Conservation (phyloP, 2,888 invertebrate genomes). For the Seira musarum region DNA sequence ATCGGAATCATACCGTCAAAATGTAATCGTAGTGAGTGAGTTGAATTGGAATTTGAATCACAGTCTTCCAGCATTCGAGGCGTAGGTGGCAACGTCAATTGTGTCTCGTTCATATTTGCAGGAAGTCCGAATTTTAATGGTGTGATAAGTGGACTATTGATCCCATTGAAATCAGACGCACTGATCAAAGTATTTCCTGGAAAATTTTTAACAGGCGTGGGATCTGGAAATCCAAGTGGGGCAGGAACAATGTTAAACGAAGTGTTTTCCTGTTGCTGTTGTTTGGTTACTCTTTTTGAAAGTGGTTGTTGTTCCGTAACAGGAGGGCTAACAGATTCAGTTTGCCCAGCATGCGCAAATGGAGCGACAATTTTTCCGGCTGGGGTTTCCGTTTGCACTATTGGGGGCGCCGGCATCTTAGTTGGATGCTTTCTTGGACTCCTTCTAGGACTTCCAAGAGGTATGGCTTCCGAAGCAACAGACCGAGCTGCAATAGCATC, state of each 20-base stretch:
- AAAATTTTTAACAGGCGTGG: slow-evolving; percentile 56
- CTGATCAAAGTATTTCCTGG: no score
- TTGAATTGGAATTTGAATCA: slow-evolving; percentile 51
- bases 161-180: not conserved
- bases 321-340: not conserved
- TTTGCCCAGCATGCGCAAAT: not conserved
- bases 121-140: slow-evolving; percentile 40
- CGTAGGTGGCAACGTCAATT: slow-evolving; percentile 45
- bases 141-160: slow-evolving; percentile 41
- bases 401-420: not conserved
- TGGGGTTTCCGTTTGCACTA: not conserved
- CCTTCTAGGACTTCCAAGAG: slow-evolving; percentile 23
- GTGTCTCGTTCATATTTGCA: slow-evolving; percentile 31
- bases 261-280: slow-evolving; percentile 20
- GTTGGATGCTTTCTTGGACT: slow-evolving; percentile 26
- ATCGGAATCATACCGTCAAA: slow-evolving; percentile 25
- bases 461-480: slow-evolving; percentile 33
- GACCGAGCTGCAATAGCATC: slow-evolving; percentile 41
- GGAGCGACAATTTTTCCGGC: not conserved
- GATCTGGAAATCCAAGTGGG: slow-evolving; percentile 57
- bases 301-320: not conserved
- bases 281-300: no score
- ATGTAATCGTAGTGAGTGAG: slow-evolving; percentile 12
- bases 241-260: slow-evolving; percentile 48
- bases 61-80: slow-evolving; percentile 41